Conservation (phyloP, 2,888 invertebrate genomes). For the Aspidapion aeneum region DNA sequence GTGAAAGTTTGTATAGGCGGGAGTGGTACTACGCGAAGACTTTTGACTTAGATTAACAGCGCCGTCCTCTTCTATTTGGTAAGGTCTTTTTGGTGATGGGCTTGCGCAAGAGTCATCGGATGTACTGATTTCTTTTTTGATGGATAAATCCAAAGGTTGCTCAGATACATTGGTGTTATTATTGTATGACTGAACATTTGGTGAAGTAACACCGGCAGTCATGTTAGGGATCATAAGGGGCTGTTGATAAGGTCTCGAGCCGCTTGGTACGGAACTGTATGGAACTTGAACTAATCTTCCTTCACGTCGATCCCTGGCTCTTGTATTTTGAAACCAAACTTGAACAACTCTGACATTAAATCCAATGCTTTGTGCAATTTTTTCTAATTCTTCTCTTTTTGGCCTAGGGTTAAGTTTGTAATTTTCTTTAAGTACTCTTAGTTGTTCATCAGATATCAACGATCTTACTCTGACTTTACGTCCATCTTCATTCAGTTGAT, state of each 20-base stretch:
- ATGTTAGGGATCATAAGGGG: not conserved
- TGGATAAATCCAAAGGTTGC: slow-evolving; percentile 88
- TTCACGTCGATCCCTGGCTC: slow-evolving; percentile 82
- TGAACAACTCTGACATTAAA: slow-evolving; percentile 79
- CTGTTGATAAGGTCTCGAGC: slow-evolving; percentile 1
- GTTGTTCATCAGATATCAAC: slow-evolving; percentile 91
- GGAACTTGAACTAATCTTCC: slow-evolving; percentile 52
- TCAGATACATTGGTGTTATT: slow-evolving; percentile 50
- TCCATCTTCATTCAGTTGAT: slow-evolving; percentile 53
- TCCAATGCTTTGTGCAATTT: slow-evolving; percentile 76
- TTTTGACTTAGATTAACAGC: slow-evolving; percentile 77
- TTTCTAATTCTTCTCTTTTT: slow-evolving; percentile 87
- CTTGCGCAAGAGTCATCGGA: slow-evolving; percentile 56
- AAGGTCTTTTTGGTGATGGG: slow-evolving; percentile 60
- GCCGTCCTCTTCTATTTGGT: slow-evolving; percentile 63
- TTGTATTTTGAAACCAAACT: slow-evolving; percentile 96
- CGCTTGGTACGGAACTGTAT: slow-evolving; percentile 43
- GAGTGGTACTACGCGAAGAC: slow-evolving; percentile 60
- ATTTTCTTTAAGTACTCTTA: slow-evolving; percentile 82
- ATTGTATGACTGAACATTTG: not conserved
- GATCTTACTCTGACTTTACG: slow-evolving; percentile 89
- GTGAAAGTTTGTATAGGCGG: slow-evolving; percentile 45
- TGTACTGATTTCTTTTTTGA: slow-evolving; percentile 64
- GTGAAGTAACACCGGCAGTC: not conserved
- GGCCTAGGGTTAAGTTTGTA: slow-evolving; percentile 91